Percentiles rank a stretch among this genome's conserved stretches.
These are phyloP conservation scores for Sesamia inferens DNA, from an alignment of 2,888 invertebrate genomes.

Conservation along the genomic window DNA sequence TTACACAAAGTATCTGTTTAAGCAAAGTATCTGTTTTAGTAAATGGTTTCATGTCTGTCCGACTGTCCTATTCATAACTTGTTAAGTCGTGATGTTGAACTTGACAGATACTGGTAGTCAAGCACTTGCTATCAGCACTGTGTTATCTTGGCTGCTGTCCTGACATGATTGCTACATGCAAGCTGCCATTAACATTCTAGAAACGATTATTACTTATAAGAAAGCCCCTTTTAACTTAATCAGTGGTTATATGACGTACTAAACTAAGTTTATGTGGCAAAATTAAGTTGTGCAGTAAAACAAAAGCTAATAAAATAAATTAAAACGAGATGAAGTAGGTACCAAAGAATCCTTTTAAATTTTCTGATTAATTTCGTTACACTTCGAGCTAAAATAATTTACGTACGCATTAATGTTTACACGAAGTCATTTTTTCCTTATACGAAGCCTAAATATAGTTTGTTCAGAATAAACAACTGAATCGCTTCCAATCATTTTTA, in stretches of 20 bases:
- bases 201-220: constrained; percentile 1
- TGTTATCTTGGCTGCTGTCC: constrained; percentile 37
- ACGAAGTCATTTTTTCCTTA: no score
- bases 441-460: no score
- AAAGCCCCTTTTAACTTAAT: neutral
- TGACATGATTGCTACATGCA: constrained; percentile 37
- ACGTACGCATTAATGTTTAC: neutral
- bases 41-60: constrained; percentile 38
- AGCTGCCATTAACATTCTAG: constrained; percentile 8
- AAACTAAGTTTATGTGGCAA: neutral
- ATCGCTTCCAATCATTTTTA: no score
- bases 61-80: constrained; percentile 33
- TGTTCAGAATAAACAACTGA: no score
- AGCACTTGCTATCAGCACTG: constrained; percentile 33
- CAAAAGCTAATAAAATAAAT: neutral
- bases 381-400: constrained; percentile 9
- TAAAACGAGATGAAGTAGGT: neutral
- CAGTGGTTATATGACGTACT: neutral
- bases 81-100: constrained; percentile 35
- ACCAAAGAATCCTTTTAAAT: neutral
- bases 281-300: constrained; percentile 8
- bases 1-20: constrained; percentile 38
- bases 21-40: constrained; percentile 55
- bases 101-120: constrained; percentile 27
- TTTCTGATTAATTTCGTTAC: neutral